phyloP scores from a whole-genome alignment of 2,113 vertebrate species.

The Eurystomus gularis region DNA sequence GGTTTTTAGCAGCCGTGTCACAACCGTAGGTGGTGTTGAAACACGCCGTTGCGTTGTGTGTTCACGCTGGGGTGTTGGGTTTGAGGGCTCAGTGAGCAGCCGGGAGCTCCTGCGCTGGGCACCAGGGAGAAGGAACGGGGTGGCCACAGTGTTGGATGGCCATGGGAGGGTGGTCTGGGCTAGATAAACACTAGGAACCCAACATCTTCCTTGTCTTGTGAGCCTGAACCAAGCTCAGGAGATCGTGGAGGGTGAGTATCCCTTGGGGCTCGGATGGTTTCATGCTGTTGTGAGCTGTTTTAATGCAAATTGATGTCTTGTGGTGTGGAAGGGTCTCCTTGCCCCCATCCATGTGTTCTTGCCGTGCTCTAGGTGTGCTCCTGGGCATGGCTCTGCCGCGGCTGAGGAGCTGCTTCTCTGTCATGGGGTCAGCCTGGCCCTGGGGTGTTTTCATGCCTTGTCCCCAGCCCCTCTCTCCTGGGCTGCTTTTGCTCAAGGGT shows the following conservation, averaged over 20 bases:
- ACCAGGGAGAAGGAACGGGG: not conserved
- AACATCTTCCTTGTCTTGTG: accelerated
- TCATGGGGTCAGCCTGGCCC: not conserved
- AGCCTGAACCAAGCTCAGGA: not conserved
- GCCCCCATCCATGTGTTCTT: accelerated
- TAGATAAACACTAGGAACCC: not conserved
- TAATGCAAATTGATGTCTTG: too few species aligned
- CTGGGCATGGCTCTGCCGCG: not conserved
- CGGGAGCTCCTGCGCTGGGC: not conserved
- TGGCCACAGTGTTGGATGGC: not conserved
- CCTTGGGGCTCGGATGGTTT: not conserved
- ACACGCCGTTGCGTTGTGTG: accelerated
- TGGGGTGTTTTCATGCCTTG: accelerated
- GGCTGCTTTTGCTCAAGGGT: not conserved
- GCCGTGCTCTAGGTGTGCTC: not conserved
- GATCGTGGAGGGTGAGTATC: not conserved
- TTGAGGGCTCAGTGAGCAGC: not conserved
- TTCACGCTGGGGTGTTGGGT: not conserved
- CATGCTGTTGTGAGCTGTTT: accelerated
- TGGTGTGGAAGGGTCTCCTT: not conserved
- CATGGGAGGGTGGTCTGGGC: not conserved
- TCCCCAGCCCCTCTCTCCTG: not conserved
- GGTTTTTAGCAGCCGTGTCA: not conserved
- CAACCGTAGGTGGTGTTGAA: not conserved
- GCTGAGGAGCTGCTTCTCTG: not conserved